Base-by-base conservation (phyloP, 2,113 vertebrate species). In the Astatoreochromis straeleni region DNA sequence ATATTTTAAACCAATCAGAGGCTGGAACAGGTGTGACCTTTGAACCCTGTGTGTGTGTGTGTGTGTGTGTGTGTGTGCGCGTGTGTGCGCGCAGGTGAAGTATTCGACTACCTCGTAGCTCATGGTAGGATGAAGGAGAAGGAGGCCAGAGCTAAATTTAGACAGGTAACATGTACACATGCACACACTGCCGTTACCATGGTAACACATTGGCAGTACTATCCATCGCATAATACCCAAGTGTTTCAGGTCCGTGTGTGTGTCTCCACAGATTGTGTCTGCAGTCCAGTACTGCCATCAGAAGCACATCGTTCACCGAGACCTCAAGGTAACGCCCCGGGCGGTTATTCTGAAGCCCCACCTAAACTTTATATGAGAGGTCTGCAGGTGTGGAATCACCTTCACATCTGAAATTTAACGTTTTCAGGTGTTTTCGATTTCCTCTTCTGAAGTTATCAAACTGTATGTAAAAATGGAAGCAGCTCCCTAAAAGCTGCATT, bases 221-320 rank as follows among this genome's bases (percentile, higher is more conserved):
- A n/a, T 80, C 10, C 57, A 84, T 86, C 84, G 81, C 81, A 88
- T 86, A 80, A 82, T 78, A 42, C 33, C 24, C 16, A 40, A 58
- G 26, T 47, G 83, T 19, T 84, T 7, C 7, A 21, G 7, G 13
- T 29, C 51, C 9, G 7, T 53, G 24, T 31, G 24, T 31, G 29
- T 68, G 47, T 82, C 17, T 91, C 65, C 73, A 17, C 85, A 91
- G 90, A 91, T 93, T 2, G 82, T 93, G 79, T 93, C 92, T 79
- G 92, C 92, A 2, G 92, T 93, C 7, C 92, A 93, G 88, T 93
- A 93, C 85, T 93, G 92, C 55, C 92, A 93, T 33, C 92, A 93
- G 90, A 91, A 91, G 53, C 86, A 63, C 80, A 93, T 93, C 1
- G 92, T 93, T 51, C 92, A 93, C 75, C 68, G 92, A 4, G 92